A percentile compares a stretch with the other conserved stretches of the same genome.
phyloP scores from a whole-genome alignment of 2,888 invertebrate species.

The Habrosyne pyritoides region DNA sequence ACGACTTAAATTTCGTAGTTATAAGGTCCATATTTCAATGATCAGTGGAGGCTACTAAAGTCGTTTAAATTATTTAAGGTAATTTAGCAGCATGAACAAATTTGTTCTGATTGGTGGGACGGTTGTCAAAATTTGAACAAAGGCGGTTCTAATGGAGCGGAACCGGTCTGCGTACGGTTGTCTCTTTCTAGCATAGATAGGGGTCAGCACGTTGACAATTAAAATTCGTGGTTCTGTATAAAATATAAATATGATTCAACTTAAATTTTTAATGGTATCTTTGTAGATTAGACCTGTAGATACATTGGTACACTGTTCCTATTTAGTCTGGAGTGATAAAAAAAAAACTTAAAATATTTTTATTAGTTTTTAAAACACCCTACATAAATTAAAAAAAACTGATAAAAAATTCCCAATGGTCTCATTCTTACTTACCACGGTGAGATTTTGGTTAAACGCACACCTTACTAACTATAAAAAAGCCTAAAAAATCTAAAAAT shows the following conservation, averaged over 20 bases:
- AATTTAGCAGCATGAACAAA: conserved; percentile 39
- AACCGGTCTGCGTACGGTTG: conserved; percentile 48
- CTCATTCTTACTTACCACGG: no score
- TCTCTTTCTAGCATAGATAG: conserved; percentile 56
- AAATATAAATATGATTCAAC: conserved; percentile 8
- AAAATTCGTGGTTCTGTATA: conserved; percentile 27
- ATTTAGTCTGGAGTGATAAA: no score
- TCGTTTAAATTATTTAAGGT: conserved; percentile 21
- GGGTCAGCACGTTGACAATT: conserved; percentile 21
- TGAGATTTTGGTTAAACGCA: no score
- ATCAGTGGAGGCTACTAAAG: conserved; percentile 13
- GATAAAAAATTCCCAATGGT: no score
- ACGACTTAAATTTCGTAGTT: neutral
- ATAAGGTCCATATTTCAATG: neutral
- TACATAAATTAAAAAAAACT: no score
- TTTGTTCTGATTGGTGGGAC: conserved; percentile 59
- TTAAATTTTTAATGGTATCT: no score
- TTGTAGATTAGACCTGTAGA: no score
- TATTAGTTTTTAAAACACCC: no score
- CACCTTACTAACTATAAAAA: no score
- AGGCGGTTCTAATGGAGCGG: conserved; percentile 69
- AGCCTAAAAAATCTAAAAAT: no score
- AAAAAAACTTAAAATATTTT: no score
- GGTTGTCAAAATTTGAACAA: conserved; percentile 72
- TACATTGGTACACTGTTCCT: no score